Evolutionary conservation across 2,113 vertebrate genomes (phyloP).

Genomic region (Naja naja): DNA sequence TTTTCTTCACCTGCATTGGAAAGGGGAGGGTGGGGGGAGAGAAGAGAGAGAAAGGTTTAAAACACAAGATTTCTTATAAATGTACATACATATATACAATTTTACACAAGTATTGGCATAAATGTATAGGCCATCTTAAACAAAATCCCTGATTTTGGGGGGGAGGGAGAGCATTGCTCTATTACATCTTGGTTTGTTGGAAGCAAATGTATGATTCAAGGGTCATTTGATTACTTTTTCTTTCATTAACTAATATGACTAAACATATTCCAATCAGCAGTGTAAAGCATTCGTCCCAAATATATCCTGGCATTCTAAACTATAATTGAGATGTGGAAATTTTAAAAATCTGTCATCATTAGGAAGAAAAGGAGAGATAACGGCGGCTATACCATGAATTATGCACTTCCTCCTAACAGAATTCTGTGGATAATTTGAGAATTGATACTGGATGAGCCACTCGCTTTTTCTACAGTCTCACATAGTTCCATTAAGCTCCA

Average conservation of each 20-base stretch:
- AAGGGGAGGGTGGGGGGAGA: neutral
- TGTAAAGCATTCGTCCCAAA: neutral
- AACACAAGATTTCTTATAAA: neutral
- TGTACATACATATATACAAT: neutral
- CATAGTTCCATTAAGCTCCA: neutral
- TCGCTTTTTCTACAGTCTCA: neutral
- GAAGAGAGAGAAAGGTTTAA: neutral
- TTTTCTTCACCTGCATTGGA: conserved; percentile 87
- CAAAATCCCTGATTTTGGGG: neutral
- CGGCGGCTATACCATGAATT: neutral
- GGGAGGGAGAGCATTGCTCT: neutral
- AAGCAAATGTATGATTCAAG: conserved; percentile 21
- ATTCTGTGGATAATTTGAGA: neutral
- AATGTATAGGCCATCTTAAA: neutral
- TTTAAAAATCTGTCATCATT: neutral
- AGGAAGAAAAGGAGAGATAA: neutral
- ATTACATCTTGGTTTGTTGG: neutral
- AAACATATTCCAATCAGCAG: conserved; percentile 20
- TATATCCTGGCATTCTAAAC: conserved; percentile 22
- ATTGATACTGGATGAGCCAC: neutral
- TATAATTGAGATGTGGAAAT: neutral
- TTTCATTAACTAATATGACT: neutral
- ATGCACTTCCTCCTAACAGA: neutral
- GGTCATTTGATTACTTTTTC: neutral
- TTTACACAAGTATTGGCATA: neutral